A percentile compares a stretch with the other conserved stretches of the same genome.
phyloP scores from a whole-genome alignment of 2,113 vertebrate species.

The Terrapene triunguis region DNA sequence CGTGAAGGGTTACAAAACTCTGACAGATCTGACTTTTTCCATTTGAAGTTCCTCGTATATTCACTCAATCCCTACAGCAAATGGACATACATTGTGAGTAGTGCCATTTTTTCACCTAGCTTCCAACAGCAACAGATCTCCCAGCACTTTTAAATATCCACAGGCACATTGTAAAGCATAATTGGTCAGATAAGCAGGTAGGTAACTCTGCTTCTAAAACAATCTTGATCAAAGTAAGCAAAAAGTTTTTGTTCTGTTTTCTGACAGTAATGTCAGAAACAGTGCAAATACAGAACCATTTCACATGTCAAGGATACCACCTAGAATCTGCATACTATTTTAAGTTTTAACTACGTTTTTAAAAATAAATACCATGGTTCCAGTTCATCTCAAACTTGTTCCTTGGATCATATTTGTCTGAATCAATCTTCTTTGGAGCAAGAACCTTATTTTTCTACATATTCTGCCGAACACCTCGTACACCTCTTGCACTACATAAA shows the following conservation, averaged over 20 bases:
- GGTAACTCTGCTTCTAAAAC: not conserved
- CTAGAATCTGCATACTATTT: not conserved
- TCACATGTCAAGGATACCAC: not conserved
- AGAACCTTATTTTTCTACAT: no score
- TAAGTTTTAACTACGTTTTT: not conserved
- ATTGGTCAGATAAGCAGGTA: fast-evolving
- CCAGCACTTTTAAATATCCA: not conserved
- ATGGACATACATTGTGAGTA: not conserved
- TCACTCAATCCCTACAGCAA: slow-evolving; percentile 85
- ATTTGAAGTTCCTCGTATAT: slow-evolving; percentile 85
- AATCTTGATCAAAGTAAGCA: fast-evolving
- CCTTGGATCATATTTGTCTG: not conserved
- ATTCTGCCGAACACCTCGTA: not conserved
- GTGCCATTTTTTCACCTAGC: not conserved
- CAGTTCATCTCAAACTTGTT: not conserved
- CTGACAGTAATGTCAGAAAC: not conserved
- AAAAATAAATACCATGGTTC: not conserved
- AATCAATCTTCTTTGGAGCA: not conserved
- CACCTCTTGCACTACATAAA: not conserved
- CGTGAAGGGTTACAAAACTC: slow-evolving; percentile 65
- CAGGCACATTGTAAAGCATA: not conserved
- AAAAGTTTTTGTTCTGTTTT: not conserved
- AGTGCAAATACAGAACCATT: not conserved
- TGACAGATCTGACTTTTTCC: slow-evolving; percentile 70
- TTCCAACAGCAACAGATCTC: not conserved